These are phyloP conservation scores for Amphiprion percula DNA, from an alignment of 2,113 vertebrate species.

Conservation along the genomic window DNA sequence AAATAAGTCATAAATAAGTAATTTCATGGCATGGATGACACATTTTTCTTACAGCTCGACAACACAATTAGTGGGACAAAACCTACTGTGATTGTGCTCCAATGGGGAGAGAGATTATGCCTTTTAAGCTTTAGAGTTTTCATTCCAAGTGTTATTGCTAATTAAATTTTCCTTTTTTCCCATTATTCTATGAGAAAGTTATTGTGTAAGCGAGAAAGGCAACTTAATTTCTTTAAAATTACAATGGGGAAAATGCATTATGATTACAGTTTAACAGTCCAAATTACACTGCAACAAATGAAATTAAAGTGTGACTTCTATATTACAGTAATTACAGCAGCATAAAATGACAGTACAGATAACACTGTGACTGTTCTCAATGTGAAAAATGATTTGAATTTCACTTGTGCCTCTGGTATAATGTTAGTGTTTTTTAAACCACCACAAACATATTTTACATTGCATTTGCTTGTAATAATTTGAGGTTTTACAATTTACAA, in stretches of 20 bases:
- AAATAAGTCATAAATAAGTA: background rate
- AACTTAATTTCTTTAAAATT: background rate
- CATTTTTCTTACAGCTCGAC: background rate
- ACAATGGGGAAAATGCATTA: background rate
- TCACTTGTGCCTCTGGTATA: background rate
- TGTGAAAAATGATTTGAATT: background rate
- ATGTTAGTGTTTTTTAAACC: no score
- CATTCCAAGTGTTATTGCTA: background rate
- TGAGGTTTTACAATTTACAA: no score
- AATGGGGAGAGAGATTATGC: background rate
- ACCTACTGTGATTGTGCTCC: no score
- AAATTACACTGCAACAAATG: background rate
- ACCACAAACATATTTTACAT: no score
- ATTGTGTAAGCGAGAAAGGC: background rate
- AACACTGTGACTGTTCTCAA: background rate
- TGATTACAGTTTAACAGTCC: background rate
- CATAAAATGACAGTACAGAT: background rate
- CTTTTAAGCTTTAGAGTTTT: background rate
- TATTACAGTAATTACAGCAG: background rate
- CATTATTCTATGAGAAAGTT: background rate
- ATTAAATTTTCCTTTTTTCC: background rate
- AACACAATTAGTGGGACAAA: no score
- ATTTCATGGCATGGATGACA: background rate
- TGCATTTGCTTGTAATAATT: no score
- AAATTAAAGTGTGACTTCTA: background rate